A percentile compares a stretch with the other conserved stretches of the same genome.
Evolutionary conservation across 2,888 invertebrate genomes (phyloP).

Genomic region (Drosophila emarginata): DNA sequence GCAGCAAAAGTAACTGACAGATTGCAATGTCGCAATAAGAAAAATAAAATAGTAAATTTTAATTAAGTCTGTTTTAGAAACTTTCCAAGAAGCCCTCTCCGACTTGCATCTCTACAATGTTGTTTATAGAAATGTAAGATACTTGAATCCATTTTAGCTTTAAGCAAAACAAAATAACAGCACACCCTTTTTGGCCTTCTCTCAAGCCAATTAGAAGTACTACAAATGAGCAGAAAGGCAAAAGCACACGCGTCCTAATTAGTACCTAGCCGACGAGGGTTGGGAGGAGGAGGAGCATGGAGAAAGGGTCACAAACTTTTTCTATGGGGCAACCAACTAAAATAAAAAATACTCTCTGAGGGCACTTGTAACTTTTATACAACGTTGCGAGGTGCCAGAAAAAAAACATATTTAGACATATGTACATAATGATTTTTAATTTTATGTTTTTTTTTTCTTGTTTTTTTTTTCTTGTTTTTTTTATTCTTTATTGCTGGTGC

Average conservation of each 20-base stretch:
- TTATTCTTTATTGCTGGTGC: constrained; percentile 27
- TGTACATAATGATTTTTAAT: constrained; percentile 12
- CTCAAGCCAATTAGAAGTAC: constrained; percentile 58
- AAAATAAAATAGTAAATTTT: too few species aligned
- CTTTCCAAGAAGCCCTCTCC: neutral
- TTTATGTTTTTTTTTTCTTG: neutral
- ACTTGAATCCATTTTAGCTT: constrained; percentile 28
- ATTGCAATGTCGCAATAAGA: too few species aligned
- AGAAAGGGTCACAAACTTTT: constrained; percentile 28
- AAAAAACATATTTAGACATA: neutral
- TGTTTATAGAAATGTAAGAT: constrained; percentile 9
- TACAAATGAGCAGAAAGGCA: constrained; percentile 40
- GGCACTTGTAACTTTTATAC: constrained; percentile 50
- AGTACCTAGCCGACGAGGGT: constrained; percentile 7
- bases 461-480: neutral
- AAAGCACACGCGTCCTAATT: constrained; percentile 49
- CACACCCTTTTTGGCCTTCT: constrained; percentile 24
- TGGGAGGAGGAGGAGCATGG: constrained; percentile 5
- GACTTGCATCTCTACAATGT: neutral
- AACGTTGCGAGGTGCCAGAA: constrained; percentile 18
- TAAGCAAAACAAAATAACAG: constrained; percentile 28
- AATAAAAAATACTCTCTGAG: constrained; percentile 22
- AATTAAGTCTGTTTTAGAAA: too few species aligned
- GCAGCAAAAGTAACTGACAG: neutral
- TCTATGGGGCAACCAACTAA: constrained; percentile 13